Conservation (phyloP, 2,888 invertebrate genomes). For the Acronicta psi region DNA sequence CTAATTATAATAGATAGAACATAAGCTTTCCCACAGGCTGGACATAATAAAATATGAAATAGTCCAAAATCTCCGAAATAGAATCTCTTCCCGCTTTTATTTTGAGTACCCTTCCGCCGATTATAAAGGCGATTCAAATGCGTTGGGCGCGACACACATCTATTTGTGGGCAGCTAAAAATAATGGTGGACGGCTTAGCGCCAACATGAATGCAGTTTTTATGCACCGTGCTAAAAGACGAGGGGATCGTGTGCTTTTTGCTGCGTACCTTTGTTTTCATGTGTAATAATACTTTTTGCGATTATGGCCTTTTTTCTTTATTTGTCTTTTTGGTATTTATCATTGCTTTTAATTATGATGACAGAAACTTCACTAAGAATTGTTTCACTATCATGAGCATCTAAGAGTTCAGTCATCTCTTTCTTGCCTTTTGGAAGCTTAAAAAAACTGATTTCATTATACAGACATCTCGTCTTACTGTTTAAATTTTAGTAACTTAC, state of each 20-base stretch:
- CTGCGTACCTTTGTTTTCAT: conserved; percentile 28
- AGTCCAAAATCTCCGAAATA: conserved; percentile 40
- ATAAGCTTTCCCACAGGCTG: conserved; percentile 10
- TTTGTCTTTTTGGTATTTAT: not conserved
- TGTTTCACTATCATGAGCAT: too few species aligned
- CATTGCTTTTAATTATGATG: too few species aligned
- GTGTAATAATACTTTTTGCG: conserved; percentile 9
- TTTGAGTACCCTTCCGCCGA: conserved; percentile 60
- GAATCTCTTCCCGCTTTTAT: conserved; percentile 57
- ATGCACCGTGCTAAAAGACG: conserved; percentile 76
- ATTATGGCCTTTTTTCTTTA: not conserved
- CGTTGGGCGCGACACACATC: conserved; percentile 73
- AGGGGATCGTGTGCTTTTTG: conserved; percentile 43
- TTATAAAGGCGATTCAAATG: conserved; percentile 68
- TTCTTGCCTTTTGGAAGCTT: too few species aligned
- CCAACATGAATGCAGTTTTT: conserved; percentile 78
- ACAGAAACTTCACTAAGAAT: too few species aligned
- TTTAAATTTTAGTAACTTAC: not conserved
- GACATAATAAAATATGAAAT: conserved; percentile 22
- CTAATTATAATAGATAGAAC: too few species aligned
- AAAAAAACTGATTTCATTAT: too few species aligned
- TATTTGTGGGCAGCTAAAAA: conserved; percentile 82
- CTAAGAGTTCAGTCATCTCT: too few species aligned
- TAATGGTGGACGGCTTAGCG: conserved; percentile 71
- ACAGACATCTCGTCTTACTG: not conserved